phyloP scores from a whole-genome alignment of 2,113 vertebrate genomes.

The Melanerpes formicivorus region DNA sequence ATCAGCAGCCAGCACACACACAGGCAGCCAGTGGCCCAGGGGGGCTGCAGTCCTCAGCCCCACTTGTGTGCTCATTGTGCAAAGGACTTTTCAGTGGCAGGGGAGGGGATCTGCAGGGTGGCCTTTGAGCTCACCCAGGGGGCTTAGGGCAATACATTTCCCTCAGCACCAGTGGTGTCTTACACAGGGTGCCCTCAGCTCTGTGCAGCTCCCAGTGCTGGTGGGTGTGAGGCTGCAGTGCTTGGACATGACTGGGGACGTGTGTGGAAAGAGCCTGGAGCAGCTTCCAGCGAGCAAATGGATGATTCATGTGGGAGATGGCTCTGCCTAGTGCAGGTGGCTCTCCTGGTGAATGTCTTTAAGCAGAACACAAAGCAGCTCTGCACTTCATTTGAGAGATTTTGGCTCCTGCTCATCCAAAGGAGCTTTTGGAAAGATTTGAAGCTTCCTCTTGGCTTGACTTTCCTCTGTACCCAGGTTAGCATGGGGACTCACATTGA shows the following conservation, averaged over 20 bases:
- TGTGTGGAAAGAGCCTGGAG: not conserved
- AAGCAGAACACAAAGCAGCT: not conserved
- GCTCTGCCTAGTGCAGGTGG: not conserved
- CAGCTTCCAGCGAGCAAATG: not conserved
- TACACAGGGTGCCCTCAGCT: too few relatives aligned
- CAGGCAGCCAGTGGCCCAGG: not conserved
- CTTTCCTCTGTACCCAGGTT: not conserved
- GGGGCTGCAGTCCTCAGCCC: not conserved
- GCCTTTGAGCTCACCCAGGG: not conserved
- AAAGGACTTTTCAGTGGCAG: not conserved
- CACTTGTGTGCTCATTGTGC: too few relatives aligned
- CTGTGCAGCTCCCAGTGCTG: too few relatives aligned
- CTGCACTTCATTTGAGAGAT: not conserved
- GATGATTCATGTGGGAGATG: not conserved
- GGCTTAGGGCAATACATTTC: not conserved
- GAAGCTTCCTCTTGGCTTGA: not conserved
- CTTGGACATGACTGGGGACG: fast-evolving
- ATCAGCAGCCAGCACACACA: not conserved
- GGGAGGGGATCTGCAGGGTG: not conserved
- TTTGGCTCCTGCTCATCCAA: not conserved
- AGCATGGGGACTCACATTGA: not conserved
- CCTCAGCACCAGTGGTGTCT: too few relatives aligned
- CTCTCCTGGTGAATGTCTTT: not conserved
- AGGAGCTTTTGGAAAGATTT: not conserved
- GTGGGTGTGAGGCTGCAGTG: too few relatives aligned